Evolutionary conservation across 2,888 invertebrate species (phyloP), one percentile per base, ranked within the genome.

Genomic region (Malthinus flaveolus): DNA sequence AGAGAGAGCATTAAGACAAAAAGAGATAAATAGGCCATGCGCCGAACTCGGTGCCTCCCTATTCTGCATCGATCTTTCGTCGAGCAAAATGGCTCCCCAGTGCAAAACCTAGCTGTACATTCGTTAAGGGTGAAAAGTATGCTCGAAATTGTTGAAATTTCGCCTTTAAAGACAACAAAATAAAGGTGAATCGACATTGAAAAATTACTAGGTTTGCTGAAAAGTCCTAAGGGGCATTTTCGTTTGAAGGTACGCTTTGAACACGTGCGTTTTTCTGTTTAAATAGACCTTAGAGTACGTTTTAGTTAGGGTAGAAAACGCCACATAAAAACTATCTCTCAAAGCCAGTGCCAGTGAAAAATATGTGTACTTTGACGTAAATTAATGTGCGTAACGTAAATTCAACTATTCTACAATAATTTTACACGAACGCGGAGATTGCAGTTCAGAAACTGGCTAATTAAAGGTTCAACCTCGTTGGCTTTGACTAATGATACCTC

Each of bases 311-410:
- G 73, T 73, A 67, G 71, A 67, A 66, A 64, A 59, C 67, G 73
- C 75, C 75, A 73, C 76, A 75, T 74, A 78, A 79, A 79, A 79
- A 79, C 79, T 79, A 79, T 79, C 79, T 78, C 75, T 77, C 76
- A 75, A 75, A 77, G 77, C 75, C 69, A 72, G 72, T 75, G 75
- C 75, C 76, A 75, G 74, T 76, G 78, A 77, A 78, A 79, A 78
- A 79, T 78, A 77, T 78, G 78, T 77, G 77, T 76, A 74, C 77
- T 78, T 78, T 78, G 79, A 79, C 78, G 76, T 78, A 75, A 78
- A 79, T 79, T 79, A 78, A 79, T 79, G 79, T 78, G 78, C 78
- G 77, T 78, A 73, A 71, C 75, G 76, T 75, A 78, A 77, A 78
- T 79, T 78, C 76, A 77, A 78, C 78, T 79, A 78, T 79, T 78